phyloP scores from a whole-genome alignment of 2,888 invertebrate genomes.

The Epistrophella euchroma region DNA sequence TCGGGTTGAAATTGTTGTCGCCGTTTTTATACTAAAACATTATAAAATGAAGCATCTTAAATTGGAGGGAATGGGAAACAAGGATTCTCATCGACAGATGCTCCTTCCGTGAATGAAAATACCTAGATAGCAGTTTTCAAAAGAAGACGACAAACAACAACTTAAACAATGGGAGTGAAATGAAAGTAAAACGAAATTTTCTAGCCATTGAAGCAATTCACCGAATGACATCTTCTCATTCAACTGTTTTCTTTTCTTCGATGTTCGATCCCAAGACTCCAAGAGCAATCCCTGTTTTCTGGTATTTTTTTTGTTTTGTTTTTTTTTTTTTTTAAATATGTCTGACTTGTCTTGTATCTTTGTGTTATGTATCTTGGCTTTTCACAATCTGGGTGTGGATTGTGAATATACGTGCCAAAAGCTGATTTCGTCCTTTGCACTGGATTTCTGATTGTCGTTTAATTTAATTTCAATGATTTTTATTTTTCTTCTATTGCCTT shows the following conservation, averaged over 20 bases:
- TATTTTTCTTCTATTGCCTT: constrained; percentile 37
- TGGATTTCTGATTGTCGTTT: constrained; percentile 67
- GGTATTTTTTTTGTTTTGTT: neutral
- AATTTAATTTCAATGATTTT: constrained; percentile 69
- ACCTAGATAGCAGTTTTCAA: constrained; percentile 3
- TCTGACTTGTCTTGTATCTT: constrained; percentile 9
- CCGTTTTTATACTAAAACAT: neutral
- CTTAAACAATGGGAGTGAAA: neutral
- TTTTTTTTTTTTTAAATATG: neutral
- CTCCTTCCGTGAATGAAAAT: neutral
- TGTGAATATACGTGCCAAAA: constrained; percentile 42
- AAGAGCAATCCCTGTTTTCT: constrained; percentile 34
- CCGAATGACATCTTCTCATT: constrained; percentile 36
- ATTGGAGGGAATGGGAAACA: neutral
- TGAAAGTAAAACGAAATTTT: constrained; percentile 17
- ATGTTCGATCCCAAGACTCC: constrained; percentile 45
- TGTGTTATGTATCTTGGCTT: constrained; percentile 7
- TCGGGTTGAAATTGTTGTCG: neutral
- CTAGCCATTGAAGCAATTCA: constrained; percentile 46
- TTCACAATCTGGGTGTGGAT: neutral
- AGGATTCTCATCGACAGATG: constrained; percentile 23
- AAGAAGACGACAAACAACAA: neutral
- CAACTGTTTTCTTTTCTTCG: constrained; percentile 47
- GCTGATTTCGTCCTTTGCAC: constrained; percentile 32
- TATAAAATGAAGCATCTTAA: constrained; percentile 5